Evolutionary conservation across 2,113 vertebrate genomes (phyloP).

Genomic region (Cynopterus brachyotis): DNA sequence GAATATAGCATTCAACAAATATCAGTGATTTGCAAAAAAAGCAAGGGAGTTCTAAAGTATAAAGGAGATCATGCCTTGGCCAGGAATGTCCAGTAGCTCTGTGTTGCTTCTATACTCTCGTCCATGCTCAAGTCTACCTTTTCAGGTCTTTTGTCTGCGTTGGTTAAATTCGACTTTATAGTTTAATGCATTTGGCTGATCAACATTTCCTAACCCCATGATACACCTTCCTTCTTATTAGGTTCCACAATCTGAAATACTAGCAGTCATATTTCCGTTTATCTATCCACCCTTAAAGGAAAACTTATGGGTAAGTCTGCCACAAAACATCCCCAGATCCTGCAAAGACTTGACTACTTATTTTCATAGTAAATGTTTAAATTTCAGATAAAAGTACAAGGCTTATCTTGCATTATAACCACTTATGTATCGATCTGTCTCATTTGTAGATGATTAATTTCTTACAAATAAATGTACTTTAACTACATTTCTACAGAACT

Average conservation of each 20-base stretch:
- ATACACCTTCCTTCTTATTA: background rate
- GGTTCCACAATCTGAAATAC: background rate
- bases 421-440: background rate
- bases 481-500: background rate
- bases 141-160: background rate
- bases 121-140: background rate
- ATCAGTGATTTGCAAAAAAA: background rate
- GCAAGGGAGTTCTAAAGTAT: background rate
- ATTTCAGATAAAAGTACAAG: background rate
- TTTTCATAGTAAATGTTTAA: background rate
- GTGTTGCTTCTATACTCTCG: background rate
- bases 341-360: background rate
- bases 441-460: background rate
- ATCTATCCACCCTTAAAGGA: background rate
- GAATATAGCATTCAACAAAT: background rate
- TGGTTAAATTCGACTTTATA: background rate
- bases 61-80: background rate
- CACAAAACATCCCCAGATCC: background rate
- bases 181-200: background rate
- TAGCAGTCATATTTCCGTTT: background rate
- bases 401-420: background rate
- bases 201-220: background rate
- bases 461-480: background rate
- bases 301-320: background rate
- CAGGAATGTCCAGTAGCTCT: background rate